Percentiles rank a stretch among this genome's conserved stretches.
Evolutionary conservation across 2,113 vertebrate species (phyloP).

Genomic region (Oryzias melastigma): DNA sequence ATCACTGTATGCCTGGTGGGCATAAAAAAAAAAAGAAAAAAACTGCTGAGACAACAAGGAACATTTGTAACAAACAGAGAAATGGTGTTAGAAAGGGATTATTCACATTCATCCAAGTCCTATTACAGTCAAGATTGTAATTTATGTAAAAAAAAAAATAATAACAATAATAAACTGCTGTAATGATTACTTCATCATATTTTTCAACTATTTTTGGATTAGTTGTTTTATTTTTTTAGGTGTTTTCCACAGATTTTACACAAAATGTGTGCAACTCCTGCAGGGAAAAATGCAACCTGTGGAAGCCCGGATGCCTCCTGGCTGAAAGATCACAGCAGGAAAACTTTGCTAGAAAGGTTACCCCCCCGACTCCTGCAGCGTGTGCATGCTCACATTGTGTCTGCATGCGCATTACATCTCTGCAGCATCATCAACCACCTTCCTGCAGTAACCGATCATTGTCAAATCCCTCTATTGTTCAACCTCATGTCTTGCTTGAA

Average conservation of each 20-base stretch:
- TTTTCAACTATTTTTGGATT: neutral
- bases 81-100: slow-evolving; percentile 27
- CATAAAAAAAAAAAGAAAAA: slow-evolving; percentile 1
- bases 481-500: neutral
- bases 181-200: neutral
- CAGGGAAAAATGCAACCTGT: slow-evolving; percentile 22
- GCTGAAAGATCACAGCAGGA: slow-evolving; percentile 24
- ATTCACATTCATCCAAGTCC: slow-evolving; percentile 71
- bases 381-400: no score
- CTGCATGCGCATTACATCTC: neutral
- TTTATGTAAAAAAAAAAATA: slow-evolving; percentile 14
- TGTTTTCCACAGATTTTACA: neutral
- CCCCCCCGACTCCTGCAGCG: slow-evolving; percentile 13
- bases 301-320: slow-evolving; percentile 2
- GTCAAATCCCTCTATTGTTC: slow-evolving; percentile 9
- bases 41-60: slow-evolving; percentile 11
- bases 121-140: slow-evolving; percentile 57
- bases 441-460: slow-evolving; percentile 5
- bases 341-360: slow-evolving; percentile 29
- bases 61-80: slow-evolving; percentile 1
- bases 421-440: slow-evolving; percentile 26
- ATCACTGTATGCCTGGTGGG: slow-evolving; percentile 1
- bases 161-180: no score
- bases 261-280: slow-evolving; percentile 9
- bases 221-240: slow-evolving; percentile 17